These are phyloP conservation scores for Steinernema hermaphroditum DNA, from an alignment of 2,888 invertebrate genomes.

Conservation along the genomic window DNA sequence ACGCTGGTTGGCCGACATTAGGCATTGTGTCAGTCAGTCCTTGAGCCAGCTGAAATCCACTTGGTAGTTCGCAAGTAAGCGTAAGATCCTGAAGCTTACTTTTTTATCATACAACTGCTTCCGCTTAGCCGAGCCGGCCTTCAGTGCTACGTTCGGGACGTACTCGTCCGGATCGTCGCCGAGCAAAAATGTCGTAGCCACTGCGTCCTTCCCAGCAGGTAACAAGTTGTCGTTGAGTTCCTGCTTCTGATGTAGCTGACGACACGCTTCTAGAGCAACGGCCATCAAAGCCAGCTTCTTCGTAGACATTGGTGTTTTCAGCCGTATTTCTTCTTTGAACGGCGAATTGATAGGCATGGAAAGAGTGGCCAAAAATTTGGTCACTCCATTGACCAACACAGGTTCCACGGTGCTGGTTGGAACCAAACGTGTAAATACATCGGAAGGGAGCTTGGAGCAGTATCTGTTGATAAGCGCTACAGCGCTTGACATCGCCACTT, in stretches of 20 bases:
- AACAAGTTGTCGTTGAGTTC: slow-evolving; percentile 88
- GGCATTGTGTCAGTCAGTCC: slow-evolving; percentile 81
- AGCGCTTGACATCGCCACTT: slow-evolving; percentile 80
- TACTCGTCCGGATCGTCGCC: slow-evolving; percentile 48
- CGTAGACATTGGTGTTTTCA: slow-evolving; percentile 77
- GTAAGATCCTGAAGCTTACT: too few relatives aligned
- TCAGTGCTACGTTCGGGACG: slow-evolving; percentile 72
- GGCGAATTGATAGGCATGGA: slow-evolving; percentile 94
- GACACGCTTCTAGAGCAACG: slow-evolving; percentile 83
- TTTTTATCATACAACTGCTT: slow-evolving; percentile 70
- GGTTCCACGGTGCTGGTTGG: slow-evolving; percentile 70
- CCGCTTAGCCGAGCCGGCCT: slow-evolving; percentile 80
- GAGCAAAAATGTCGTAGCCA: slow-evolving; percentile 68
- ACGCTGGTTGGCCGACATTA: slow-evolving; percentile 70
- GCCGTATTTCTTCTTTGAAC: slow-evolving; percentile 76
- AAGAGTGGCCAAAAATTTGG: slow-evolving; percentile 76
- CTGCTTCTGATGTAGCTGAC: slow-evolving; percentile 75
- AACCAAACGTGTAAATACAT: slow-evolving; percentile 92
- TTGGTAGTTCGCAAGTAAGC: background rate
- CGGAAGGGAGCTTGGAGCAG: slow-evolving; percentile 94
- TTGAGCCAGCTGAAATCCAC: slow-evolving; percentile 77
- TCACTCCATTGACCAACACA: slow-evolving; percentile 49
- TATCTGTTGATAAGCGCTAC: slow-evolving; percentile 91
- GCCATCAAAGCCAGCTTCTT: slow-evolving; percentile 82
- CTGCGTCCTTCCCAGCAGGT: slow-evolving; percentile 91